Conservation (phyloP, 2,888 invertebrate genomes). For the Drosophila buzzatii region DNA sequence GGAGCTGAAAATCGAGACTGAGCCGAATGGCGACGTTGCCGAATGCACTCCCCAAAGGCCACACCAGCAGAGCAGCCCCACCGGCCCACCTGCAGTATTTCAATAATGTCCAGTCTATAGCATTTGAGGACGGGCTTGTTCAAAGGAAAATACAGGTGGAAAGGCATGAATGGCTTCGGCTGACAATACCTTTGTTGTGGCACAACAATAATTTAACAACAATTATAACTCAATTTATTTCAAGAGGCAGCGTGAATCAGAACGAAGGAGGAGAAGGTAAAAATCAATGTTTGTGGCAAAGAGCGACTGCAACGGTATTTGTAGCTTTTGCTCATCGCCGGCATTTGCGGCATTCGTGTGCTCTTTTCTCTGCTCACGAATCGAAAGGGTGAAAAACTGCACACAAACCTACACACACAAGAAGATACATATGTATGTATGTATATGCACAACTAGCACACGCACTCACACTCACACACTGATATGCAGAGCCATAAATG, state of each 20-base stretch:
- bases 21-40: conserved; percentile 48
- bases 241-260: neutral
- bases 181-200: conserved; percentile 18
- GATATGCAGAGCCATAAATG: conserved; percentile 35
- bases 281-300: conserved; percentile 63
- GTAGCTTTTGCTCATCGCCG: conserved; percentile 34
- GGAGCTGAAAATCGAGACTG: conserved; percentile 37
- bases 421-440: neutral
- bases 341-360: conserved; percentile 60
- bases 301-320: conserved; percentile 56
- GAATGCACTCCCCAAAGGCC: conserved; percentile 58
- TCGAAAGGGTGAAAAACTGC: conserved; percentile 65
- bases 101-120: neutral
- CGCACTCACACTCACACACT: conserved; percentile 5
- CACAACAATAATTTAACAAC: conserved; percentile 31
- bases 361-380: conserved; percentile 47
- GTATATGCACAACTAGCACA: conserved; percentile 25
- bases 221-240: conserved; percentile 27
- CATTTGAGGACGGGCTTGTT: neutral
- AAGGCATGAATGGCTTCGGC: neutral
- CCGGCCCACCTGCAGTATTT: conserved; percentile 14
- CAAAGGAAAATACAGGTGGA: neutral
- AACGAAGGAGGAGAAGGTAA: conserved; percentile 14
- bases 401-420: conserved; percentile 11
- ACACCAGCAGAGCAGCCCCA: neutral